These are phyloP conservation scores for silkworm (Bombyx mori) DNA, from an alignment of 1,140 invertebrate species.

Conservation along the genomic window DNA sequence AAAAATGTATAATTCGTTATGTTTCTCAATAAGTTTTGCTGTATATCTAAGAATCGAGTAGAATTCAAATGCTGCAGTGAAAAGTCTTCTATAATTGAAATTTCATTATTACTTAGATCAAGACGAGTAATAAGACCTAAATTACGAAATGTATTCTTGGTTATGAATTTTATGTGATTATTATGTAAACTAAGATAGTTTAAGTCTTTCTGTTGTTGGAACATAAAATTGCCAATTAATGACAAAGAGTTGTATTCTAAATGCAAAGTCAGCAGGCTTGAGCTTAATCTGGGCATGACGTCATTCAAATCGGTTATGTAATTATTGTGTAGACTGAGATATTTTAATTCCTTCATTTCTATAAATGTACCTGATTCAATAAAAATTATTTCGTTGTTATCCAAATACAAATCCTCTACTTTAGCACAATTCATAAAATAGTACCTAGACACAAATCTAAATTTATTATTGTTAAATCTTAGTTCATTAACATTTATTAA, in stretches of 20 bases:
- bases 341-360: conserved; percentile 42
- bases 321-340: conserved; percentile 51
- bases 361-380: conserved; percentile 50
- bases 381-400: conserved; percentile 53
- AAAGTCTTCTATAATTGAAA: conserved; percentile 57
- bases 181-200: conserved; percentile 46
- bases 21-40: conserved; percentile 61
- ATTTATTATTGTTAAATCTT: conserved; percentile 51
- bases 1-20: conserved; percentile 73
- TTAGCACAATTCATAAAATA: conserved; percentile 40
- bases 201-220: conserved; percentile 42
- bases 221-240: conserved; percentile 38
- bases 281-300: conserved; percentile 45
- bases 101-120: conserved; percentile 48
- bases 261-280: conserved; percentile 42
- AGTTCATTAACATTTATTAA: conserved; percentile 44
- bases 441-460: conserved; percentile 43
- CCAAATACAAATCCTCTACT: conserved; percentile 53
- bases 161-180: conserved; percentile 53
- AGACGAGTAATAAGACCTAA: conserved; percentile 44
- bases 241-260: conserved; percentile 47
- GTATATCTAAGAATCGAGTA: conserved; percentile 53
- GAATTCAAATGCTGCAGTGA: conserved; percentile 51
- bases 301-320: conserved; percentile 47
- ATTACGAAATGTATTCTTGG: conserved; percentile 49